These are phyloP conservation scores for Thermophis baileyi DNA, from an alignment of 2,113 vertebrate genomes.

Conservation along the genomic window DNA sequence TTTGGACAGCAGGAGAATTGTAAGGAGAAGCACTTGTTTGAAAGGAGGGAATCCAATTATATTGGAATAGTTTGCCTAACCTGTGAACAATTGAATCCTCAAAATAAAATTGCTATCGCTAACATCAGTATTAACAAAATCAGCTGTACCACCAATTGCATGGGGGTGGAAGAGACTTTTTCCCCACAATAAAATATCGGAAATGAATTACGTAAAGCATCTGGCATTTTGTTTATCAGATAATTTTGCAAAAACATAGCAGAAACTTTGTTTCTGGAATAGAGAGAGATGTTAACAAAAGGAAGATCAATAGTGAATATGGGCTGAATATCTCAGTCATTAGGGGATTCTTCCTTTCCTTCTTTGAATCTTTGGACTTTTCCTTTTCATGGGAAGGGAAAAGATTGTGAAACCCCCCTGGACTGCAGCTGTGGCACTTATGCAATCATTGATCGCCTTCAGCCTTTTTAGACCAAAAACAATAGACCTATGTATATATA, in stretches of 20 bases:
- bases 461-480: neutral
- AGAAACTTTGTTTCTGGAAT: neutral
- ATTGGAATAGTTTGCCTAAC: neutral
- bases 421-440: neutral
- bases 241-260: neutral
- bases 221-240: neutral
- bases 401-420: neutral
- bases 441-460: neutral
- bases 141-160: neutral
- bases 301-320: neutral
- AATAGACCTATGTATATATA: neutral
- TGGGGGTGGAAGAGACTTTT: neutral
- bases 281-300: neutral
- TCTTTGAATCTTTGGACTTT: neutral
- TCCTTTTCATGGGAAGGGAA: neutral
- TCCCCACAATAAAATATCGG: neutral
- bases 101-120: neutral
- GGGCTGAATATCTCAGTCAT: neutral
- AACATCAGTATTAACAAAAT: neutral
- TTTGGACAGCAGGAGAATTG: neutral
- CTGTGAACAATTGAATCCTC: neutral
- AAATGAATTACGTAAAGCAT: neutral
- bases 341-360: neutral
- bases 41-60: neutral
- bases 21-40: neutral